A percentile compares a stretch with the other conserved stretches of the same genome.
These are phyloP conservation scores for Rhea pennata DNA, from an alignment of 2,113 vertebrate species.

Conservation along the genomic window DNA sequence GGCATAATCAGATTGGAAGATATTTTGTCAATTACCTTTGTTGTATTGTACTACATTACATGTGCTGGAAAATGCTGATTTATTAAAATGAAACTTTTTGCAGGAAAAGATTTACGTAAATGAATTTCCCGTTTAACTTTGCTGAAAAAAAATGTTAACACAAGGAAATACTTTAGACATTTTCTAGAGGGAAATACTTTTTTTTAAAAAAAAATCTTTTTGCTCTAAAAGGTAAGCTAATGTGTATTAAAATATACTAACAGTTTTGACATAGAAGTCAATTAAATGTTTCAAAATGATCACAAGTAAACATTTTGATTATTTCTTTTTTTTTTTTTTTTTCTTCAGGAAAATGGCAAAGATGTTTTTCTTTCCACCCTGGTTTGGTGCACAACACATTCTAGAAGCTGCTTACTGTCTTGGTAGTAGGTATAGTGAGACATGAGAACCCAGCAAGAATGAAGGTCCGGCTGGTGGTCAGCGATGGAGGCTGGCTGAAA, in stretches of 20 bases:
- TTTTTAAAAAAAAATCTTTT: not conserved
- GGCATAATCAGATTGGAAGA: slow-evolving; percentile 15
- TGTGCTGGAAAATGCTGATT: not conserved
- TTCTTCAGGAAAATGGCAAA: not conserved
- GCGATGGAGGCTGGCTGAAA: not conserved
- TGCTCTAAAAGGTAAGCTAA: not conserved
- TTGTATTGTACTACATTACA: not conserved
- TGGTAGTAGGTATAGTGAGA: not conserved
- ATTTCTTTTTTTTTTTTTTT: not conserved
- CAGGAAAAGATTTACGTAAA: not conserved
- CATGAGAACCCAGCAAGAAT: not conserved
- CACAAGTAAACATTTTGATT: not conserved
- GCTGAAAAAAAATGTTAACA: not conserved
- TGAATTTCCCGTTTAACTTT: not conserved
- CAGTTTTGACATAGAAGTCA: not conserved
- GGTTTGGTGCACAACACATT: not conserved
- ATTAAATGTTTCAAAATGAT: not conserved
- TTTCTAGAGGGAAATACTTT: slow-evolving; percentile 11
- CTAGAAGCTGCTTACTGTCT: not conserved
- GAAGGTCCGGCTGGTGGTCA: not conserved
- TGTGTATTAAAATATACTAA: not conserved
- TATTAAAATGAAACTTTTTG: slow-evolving; percentile 1
- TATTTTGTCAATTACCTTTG: not conserved
- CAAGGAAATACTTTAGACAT: not conserved
- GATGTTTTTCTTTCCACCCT: not conserved